Conservation (phyloP, 1,140 invertebrate genomes). For the Euura saliciscinereae region DNA sequence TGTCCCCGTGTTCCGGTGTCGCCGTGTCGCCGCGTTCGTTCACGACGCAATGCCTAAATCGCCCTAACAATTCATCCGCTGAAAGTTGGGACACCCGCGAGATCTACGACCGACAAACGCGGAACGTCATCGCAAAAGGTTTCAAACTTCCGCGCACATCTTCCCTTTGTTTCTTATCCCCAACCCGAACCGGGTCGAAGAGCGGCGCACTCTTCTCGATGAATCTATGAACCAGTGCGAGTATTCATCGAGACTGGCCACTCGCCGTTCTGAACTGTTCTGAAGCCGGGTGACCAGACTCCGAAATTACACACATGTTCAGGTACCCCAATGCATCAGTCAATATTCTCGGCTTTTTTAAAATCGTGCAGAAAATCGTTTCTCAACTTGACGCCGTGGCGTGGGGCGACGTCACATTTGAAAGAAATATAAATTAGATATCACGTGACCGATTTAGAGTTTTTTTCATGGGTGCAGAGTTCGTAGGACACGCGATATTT, state of each 20-base stretch:
- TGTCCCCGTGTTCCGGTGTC: slow-evolving; percentile 21
- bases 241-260: too few species aligned
- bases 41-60: slow-evolving; percentile 53
- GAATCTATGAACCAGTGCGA: too few species aligned
- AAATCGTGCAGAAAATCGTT: slow-evolving; percentile 3
- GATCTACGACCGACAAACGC: slow-evolving; percentile 41
- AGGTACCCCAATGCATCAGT: too few species aligned
- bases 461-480: not conserved
- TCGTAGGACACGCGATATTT: not conserved
- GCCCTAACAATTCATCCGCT: slow-evolving; percentile 58
- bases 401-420: not conserved
- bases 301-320: too few species aligned
- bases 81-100: slow-evolving; percentile 55
- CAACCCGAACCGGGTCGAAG: not conserved
- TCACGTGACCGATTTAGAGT: not conserved
- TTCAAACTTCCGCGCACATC: not conserved
- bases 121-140: not conserved
- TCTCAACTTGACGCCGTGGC: not conserved
- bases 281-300: too few species aligned
- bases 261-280: too few species aligned
- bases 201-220: not conserved
- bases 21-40: slow-evolving; percentile 45
- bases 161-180: not conserved
- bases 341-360: too few species aligned
- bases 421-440: not conserved